Base-by-base conservation (phyloP, 2,888 invertebrate species). In the Piscicola geometra region DNA sequence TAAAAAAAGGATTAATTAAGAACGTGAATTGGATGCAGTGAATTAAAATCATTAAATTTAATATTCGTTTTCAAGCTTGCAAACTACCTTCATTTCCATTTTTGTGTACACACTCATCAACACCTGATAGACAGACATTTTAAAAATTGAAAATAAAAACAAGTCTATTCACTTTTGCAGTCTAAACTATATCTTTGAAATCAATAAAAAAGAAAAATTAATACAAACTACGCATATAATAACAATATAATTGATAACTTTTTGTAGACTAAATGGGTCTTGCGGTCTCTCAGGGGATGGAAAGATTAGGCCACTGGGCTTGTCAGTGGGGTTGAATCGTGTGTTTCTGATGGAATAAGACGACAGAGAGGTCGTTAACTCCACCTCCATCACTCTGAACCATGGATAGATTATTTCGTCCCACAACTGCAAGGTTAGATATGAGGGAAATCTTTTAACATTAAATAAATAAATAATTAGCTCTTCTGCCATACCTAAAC, bases 281-380 rank as follows among this genome's bases (percentile, higher is more conserved):
- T 76, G 56, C 12, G 76, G 52, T n/a, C 75, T 72, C 12, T 35
- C 28, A 12, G 78, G 71, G 18, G 67, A 21, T 1, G 75, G 77
- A 36, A 80, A 77, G 30, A 71, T 67, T 28, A 80, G 78, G 50
- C 79, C 79, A 3, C 66, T 60, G 5, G 80, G 79, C 32, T 79
- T 78, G 74, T 80, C 79, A 33, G 77, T 73, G 47, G 80, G 77
- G 77, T 80, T 80, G 76, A 77, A 80, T 41, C 71, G 75, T 1
- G 80, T 80, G 60, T 77, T 32, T 21, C 70, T 66, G n/a, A 78
- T 69, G 52, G 79, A 77, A 52, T 36, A 69, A 12, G 72, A 64
- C 5, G 79, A 77, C 25, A 80, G 70, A 35, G 72, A 64, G 28
- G 80, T 80, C 25, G 80, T 80, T 33, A 80, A 69, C 25, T 76